Conservation (phyloP, 2,888 invertebrate genomes). For the Morpho deidamia region DNA sequence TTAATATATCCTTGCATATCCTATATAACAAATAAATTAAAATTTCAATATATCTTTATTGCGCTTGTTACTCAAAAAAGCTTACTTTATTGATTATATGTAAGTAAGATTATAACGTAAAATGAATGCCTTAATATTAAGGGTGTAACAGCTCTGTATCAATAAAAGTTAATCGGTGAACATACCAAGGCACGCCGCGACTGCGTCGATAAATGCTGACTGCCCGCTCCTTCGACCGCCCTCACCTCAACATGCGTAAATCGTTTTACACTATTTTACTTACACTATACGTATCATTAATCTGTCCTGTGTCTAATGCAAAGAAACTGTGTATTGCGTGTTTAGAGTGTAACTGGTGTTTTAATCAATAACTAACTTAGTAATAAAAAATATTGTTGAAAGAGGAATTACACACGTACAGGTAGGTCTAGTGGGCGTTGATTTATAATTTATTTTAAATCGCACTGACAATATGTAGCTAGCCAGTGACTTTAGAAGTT, state of each 20-base stretch:
- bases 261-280: slow-evolving; percentile 22
- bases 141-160: slow-evolving; percentile 33
- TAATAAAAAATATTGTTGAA: no score
- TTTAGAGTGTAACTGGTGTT: no score
- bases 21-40: no score
- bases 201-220: slow-evolving; percentile 55
- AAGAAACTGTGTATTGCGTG: neutral
- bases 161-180: slow-evolving; percentile 50
- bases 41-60: no score
- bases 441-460: no score
- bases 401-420: no score
- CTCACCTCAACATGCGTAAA: slow-evolving; percentile 33
- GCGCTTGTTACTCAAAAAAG: neutral
- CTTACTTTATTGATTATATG: neutral
- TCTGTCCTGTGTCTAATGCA: neutral
- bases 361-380: no score
- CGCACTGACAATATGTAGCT: no score
- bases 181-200: slow-evolving; percentile 39
- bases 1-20: no score
- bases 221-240: slow-evolving; percentile 38
- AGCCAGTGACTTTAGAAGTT: no score
- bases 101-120: no score
- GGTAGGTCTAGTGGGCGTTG: no score
- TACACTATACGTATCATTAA: neutral
- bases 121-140: neutral